These are phyloP conservation scores for Phrynosoma platyrhinos DNA, from an alignment of 2,113 vertebrate species.

Conservation along the genomic window DNA sequence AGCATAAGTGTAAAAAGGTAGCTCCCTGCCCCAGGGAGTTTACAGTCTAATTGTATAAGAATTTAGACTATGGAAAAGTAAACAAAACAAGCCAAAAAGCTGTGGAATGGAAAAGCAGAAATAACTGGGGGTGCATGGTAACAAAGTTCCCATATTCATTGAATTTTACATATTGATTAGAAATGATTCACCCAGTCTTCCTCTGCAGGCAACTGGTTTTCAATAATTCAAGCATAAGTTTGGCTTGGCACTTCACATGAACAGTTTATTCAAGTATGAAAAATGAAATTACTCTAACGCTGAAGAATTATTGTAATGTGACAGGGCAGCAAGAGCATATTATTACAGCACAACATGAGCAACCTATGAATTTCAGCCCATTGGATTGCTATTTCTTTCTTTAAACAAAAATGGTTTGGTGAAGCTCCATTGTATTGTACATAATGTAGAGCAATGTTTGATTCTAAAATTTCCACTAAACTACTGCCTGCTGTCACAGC, in stretches of 20 bases:
- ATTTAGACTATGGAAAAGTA: neutral
- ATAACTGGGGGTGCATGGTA: neutral
- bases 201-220: neutral
- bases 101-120: neutral
- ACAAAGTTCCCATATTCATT: neutral
- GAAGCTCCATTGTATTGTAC: conserved; percentile 40
- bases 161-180: neutral
- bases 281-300: neutral
- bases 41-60: neutral
- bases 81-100: neutral
- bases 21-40: neutral
- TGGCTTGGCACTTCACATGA: neutral
- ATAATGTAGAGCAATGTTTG: conserved; percentile 30
- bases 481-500: conserved; percentile 40
- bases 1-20: neutral
- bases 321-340: conserved; percentile 1
- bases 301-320: conserved; percentile 29
- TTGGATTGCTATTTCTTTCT: neutral
- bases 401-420: conserved; percentile 11
- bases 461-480: conserved; percentile 58
- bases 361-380: neutral
- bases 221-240: neutral
- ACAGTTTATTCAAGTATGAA: neutral
- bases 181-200: neutral
- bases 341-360: neutral